phyloP scores from a whole-genome alignment of 2,113 vertebrate genomes.

The Myrmecobius fasciatus region DNA sequence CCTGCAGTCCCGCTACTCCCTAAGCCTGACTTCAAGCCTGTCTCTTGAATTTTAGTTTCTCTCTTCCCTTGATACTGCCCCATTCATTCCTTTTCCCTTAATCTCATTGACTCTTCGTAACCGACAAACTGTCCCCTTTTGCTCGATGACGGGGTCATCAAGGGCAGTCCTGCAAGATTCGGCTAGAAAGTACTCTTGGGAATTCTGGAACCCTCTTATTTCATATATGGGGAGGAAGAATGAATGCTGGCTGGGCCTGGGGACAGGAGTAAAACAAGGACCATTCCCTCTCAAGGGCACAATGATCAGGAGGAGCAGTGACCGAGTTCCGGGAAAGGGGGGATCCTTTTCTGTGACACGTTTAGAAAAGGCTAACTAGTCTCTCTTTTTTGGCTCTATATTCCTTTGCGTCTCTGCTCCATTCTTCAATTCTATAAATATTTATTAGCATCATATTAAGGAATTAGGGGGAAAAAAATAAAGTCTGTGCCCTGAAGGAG shows the following conservation, averaged over 20 bases:
- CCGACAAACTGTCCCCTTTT: background rate
- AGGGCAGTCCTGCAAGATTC: background rate
- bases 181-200: background rate
- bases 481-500: background rate
- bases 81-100: background rate
- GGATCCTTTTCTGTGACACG: background rate
- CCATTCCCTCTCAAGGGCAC: background rate
- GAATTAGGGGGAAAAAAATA: background rate
- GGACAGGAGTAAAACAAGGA: background rate
- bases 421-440: background rate
- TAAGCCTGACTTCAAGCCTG: background rate
- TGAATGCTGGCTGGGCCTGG: background rate
- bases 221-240: constrained; percentile 2
- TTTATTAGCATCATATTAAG: background rate
- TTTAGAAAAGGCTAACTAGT: background rate
- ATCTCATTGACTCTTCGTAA: background rate
- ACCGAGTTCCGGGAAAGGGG: background rate
- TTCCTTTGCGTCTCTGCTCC: background rate
- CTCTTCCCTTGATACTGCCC: background rate
- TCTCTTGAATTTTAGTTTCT: background rate
- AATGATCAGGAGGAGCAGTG: background rate
- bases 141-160: background rate
- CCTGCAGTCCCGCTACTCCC: background rate
- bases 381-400: background rate
- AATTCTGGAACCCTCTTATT: background rate